Evolutionary conservation across 2,888 invertebrate genomes (phyloP).

Genomic region (Phania funesta): DNA sequence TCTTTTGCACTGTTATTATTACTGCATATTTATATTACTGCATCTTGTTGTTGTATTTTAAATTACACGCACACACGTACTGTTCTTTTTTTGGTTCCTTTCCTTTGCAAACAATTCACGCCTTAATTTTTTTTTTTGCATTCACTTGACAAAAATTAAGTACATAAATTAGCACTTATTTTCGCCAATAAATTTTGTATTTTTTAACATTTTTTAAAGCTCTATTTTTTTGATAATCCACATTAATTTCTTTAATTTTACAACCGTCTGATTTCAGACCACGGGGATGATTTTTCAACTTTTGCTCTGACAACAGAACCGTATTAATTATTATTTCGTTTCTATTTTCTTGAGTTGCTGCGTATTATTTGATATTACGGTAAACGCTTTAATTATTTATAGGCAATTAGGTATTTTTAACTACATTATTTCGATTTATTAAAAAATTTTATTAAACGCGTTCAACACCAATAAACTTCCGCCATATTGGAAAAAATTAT

Average conservation of each 20-base stretch:
- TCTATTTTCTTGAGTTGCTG: not conserved
- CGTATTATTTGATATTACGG: not conserved
- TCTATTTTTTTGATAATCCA: not conserved
- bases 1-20: constrained; percentile 60
- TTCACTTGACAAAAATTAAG: constrained; percentile 5
- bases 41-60: constrained; percentile 44
- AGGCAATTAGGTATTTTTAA: constrained; percentile 12
- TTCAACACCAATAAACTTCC: constrained; percentile 64
- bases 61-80: constrained; percentile 46
- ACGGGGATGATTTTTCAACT: constrained; percentile 55
- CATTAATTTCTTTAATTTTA: constrained; percentile 5
- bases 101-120: constrained; percentile 66
- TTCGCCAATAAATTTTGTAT: not conserved
- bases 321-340: constrained; percentile 2
- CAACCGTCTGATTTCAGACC: constrained; percentile 55
- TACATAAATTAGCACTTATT: not conserved
- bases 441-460: constrained; percentile 62
- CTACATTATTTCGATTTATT: constrained; percentile 25
- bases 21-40: constrained; percentile 42
- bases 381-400: not conserved
- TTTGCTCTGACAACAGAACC: constrained; percentile 40
- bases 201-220: not conserved
- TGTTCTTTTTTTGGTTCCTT: constrained; percentile 51
- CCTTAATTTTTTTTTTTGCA: constrained; percentile 56
- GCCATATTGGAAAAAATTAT: constrained; percentile 65